Conservation (phyloP, 1,140 invertebrate species). For the Drosophila micromelanica region DNA sequence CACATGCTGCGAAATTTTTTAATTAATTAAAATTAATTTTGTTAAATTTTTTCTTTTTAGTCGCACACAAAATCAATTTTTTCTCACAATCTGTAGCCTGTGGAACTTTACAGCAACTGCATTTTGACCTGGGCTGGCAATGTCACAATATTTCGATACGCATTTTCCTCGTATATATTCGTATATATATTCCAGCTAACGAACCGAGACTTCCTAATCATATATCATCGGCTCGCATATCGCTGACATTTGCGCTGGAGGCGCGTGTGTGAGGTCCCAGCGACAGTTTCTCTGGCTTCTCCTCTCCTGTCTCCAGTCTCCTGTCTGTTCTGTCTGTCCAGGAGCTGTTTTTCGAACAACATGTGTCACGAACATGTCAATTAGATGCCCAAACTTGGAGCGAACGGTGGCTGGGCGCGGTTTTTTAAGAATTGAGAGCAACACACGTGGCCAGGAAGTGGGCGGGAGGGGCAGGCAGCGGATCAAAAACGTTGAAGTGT, state of each 20-base stretch:
- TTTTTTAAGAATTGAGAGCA: slow-evolving; percentile 35
- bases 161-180: background rate
- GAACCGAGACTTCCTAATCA: slow-evolving; percentile 74
- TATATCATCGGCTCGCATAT: slow-evolving; percentile 78
- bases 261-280: slow-evolving; percentile 64
- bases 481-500: slow-evolving; percentile 73
- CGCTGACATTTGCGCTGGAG: slow-evolving; percentile 65
- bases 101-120: background rate
- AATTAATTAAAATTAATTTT: no score
- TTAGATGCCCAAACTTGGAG: slow-evolving; percentile 68
- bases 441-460: slow-evolving; percentile 51
- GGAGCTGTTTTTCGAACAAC: slow-evolving; percentile 60
- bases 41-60: no score
- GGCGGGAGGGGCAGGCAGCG: slow-evolving; percentile 3
- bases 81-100: slow-evolving; percentile 5
- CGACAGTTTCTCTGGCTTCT: slow-evolving; percentile 1
- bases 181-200: slow-evolving; percentile 58
- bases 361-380: slow-evolving; percentile 83
- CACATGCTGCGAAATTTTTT: no score
- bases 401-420: slow-evolving; percentile 1
- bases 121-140: slow-evolving; percentile 22
- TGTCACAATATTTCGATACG: slow-evolving; percentile 66
- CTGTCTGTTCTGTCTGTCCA: slow-evolving; percentile 43
- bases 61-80: background rate
- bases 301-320: background rate